phyloP scores from a whole-genome alignment of 1,140 invertebrate genomes.

The Neomicropteryx cornuta region DNA sequence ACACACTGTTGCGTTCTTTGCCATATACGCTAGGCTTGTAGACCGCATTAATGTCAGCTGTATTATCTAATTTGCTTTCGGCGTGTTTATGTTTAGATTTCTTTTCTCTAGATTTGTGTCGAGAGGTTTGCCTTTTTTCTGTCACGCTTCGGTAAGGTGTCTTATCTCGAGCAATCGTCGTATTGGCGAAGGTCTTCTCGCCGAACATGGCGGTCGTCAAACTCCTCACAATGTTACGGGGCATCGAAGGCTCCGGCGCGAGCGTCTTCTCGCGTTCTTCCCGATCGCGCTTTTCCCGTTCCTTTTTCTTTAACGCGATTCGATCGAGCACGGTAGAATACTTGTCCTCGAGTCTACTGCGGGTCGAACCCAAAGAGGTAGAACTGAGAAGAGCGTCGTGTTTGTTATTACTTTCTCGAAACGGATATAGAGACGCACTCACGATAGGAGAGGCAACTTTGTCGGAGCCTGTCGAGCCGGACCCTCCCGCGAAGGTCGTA shows the following conservation, averaged over 20 bases:
- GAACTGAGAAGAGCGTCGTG: slow-evolving; percentile 26
- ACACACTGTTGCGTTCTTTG: slow-evolving; percentile 38
- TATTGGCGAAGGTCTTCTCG: slow-evolving; percentile 53
- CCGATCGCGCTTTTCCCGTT: slow-evolving; percentile 33
- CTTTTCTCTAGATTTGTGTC: slow-evolving; percentile 22
- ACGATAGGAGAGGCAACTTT: slow-evolving; percentile 30
- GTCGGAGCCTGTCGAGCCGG: slow-evolving; percentile 24
- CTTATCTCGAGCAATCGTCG: slow-evolving; percentile 36
- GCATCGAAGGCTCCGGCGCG: slow-evolving; percentile 43
- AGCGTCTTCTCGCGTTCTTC: slow-evolving; percentile 52
- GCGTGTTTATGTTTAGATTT: slow-evolving; percentile 17
- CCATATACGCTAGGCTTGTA: slow-evolving; percentile 15
- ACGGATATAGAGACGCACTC: slow-evolving; percentile 28
- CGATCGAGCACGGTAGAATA: slow-evolving; percentile 59
- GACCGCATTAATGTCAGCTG: no score
- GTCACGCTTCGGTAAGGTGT: slow-evolving; percentile 41
- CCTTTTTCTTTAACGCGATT: slow-evolving; percentile 46
- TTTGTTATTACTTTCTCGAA: slow-evolving; percentile 35
- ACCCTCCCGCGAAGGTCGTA: slow-evolving; percentile 10
- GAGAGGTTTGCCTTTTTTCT: slow-evolving; percentile 25
- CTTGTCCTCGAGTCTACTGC: slow-evolving; percentile 61
- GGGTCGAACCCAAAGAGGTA: slow-evolving; percentile 35
- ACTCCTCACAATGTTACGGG: slow-evolving; percentile 41
- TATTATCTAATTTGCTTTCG: no score
- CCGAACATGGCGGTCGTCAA: slow-evolving; percentile 51